These are phyloP conservation scores for Danaus chrysippus DNA, from an alignment of 2,888 invertebrate species.

Conservation along the genomic window DNA sequence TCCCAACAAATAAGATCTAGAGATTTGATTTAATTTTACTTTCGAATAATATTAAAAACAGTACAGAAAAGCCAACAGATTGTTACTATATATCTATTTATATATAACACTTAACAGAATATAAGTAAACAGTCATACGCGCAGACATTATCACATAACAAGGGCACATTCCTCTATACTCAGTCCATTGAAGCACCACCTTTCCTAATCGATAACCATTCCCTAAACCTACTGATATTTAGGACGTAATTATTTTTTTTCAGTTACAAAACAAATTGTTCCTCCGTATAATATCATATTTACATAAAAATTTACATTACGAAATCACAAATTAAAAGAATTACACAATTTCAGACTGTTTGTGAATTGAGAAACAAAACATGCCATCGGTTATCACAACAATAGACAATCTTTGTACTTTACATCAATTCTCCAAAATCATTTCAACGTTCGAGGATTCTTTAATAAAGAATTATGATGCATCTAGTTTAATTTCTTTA, in stretches of 20 bases:
- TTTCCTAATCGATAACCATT: conserved; percentile 15
- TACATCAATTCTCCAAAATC: conserved; percentile 42
- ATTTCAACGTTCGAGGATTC: conserved; percentile 27
- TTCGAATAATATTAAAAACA: conserved; percentile 74
- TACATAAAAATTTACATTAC: conserved; percentile 14
- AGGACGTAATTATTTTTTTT: conserved; percentile 38
- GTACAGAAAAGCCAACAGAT: conserved; percentile 56
- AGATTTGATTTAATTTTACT: conserved; percentile 40
- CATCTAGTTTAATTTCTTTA: conserved; percentile 25
- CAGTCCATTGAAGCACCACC: conserved; percentile 44
- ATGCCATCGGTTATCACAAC: conserved; percentile 44
- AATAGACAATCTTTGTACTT: conserved; percentile 57
- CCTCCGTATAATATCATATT: conserved; percentile 37
- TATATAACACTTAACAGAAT: conserved; percentile 68
- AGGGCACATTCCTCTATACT: conserved; percentile 55
- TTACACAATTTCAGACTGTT: conserved; percentile 3
- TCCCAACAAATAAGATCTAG: conserved; percentile 37
- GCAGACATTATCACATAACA: conserved; percentile 62
- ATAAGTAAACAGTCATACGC: conserved; percentile 59
- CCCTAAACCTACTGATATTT: conserved; percentile 30
- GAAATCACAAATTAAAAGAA: conserved; percentile 14
- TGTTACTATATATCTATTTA: conserved; percentile 61
- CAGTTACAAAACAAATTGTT: conserved; percentile 47
- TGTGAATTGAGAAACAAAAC: conserved; percentile 28
- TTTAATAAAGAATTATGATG: conserved; percentile 31